Conservation (phyloP, 2,888 invertebrate genomes). For the Andrena chrysosceles region DNA sequence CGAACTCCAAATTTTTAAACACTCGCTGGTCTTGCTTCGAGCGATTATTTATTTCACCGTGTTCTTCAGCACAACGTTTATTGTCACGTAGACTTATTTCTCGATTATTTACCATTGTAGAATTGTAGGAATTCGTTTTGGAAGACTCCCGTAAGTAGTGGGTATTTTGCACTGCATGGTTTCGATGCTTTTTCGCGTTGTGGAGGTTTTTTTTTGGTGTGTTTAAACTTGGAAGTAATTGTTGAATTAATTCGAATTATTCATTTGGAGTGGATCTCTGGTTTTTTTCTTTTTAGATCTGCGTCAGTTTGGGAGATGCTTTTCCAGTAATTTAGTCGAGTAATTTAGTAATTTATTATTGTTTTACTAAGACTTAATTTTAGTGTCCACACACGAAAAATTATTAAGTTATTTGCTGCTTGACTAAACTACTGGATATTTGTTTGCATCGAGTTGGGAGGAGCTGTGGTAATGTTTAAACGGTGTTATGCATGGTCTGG, state of each 20-base stretch:
- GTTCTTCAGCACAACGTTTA: not conserved
- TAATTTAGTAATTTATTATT: no score
- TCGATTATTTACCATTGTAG: not conserved
- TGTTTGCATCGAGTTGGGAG: not conserved
- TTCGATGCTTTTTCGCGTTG: not conserved
- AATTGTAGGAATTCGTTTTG: not conserved
- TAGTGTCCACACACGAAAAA: no score
- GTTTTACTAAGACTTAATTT: no score
- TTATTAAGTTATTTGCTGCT: no score
- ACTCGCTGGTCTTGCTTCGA: not conserved
- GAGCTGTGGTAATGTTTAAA: not conserved
- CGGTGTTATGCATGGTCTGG: conserved; percentile 51
- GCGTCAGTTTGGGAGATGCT: no score
- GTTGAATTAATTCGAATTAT: not conserved
- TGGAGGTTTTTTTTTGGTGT: not conserved
- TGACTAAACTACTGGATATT: no score
- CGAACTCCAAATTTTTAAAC: not conserved
- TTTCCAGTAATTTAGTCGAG: no score
- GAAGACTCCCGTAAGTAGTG: not conserved
- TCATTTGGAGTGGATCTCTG: not conserved
- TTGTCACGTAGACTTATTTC: not conserved
- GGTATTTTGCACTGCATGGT: not conserved
- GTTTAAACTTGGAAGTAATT: no score
- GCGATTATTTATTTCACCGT: not conserved
- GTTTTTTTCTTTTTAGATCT: not conserved